Conservation (phyloP, 2,797 vertebrate species). For the Hydrophis major region DNA sequence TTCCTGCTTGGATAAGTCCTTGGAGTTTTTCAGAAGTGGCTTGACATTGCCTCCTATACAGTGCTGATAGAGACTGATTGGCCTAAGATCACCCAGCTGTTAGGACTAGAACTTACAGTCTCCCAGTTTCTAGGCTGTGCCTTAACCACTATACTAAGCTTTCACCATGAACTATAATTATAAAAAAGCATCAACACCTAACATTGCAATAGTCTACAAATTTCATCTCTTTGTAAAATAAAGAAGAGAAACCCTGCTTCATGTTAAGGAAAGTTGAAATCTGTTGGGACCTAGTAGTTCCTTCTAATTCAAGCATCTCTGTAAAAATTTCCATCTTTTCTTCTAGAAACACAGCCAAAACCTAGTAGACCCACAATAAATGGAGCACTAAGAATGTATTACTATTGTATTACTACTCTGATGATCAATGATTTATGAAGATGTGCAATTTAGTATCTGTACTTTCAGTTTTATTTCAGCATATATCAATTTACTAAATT, state of each 20-base stretch:
- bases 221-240: slow-evolving; percentile 16
- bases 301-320: slow-evolving; percentile 24
- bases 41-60: not conserved
- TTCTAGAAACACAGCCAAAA: not conserved
- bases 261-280: slow-evolving; percentile 17
- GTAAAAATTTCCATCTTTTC: slow-evolving; percentile 30
- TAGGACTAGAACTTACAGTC: not conserved
- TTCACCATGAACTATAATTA: not conserved
- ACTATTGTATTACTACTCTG: slow-evolving; percentile 23
- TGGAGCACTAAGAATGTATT: slow-evolving; percentile 17
- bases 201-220: slow-evolving; percentile 32
- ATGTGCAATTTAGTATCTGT: slow-evolving; percentile 49
- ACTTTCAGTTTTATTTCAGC: slow-evolving; percentile 50
- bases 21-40: not conserved
- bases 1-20: not conserved
- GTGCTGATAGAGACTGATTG: not conserved
- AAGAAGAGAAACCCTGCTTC: slow-evolving; percentile 11
- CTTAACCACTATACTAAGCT: not conserved
- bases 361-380: slow-evolving; percentile 16
- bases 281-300: slow-evolving; percentile 33
- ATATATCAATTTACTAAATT: not conserved
- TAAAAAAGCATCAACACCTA: not conserved
- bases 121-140: not conserved
- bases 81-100: not conserved
- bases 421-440: slow-evolving; percentile 57